Conservation (phyloP, 2,797 vertebrate genomes). For the Chaetophractus vellerosus region DNA sequence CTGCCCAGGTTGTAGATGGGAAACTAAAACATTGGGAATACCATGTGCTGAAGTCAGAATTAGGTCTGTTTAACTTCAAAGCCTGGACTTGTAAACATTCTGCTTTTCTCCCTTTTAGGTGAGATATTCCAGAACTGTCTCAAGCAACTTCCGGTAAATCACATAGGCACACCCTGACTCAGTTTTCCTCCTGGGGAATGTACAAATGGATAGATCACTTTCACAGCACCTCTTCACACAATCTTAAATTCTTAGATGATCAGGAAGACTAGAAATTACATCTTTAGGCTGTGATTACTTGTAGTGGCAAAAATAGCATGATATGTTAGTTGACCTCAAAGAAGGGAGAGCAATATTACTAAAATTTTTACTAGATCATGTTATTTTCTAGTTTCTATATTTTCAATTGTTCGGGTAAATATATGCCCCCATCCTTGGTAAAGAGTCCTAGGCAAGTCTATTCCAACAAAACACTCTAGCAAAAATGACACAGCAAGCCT, state of each 20-base stretch:
- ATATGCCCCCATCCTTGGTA: neutral
- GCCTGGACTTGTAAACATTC: neutral
- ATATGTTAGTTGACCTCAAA: neutral
- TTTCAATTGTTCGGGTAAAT: slow-evolving; percentile 20
- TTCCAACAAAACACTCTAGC: neutral
- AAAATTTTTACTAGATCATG: neutral
- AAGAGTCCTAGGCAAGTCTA: neutral
- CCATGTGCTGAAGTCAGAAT: neutral
- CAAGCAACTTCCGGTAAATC: slow-evolving; percentile 37
- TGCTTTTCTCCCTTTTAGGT: slow-evolving; percentile 7
- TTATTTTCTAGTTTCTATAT: slow-evolving; percentile 6
- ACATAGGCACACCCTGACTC: neutral
- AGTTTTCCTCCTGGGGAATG: slow-evolving; percentile 9
- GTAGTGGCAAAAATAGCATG: neutral
- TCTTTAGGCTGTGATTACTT: slow-evolving; percentile 54
- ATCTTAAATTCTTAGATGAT: neutral
- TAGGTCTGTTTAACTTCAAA: slow-evolving; percentile 43
- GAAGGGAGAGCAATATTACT: neutral
- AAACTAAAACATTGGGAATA: neutral
- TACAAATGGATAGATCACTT: neutral
- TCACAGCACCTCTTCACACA: neutral
- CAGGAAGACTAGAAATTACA: neutral
- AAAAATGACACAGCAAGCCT: neutral
- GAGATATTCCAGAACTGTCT: slow-evolving; percentile 1
- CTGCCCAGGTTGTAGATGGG: neutral